Conservation (phyloP, 2,797 vertebrate genomes). For the Sarcoramphus papa region DNA sequence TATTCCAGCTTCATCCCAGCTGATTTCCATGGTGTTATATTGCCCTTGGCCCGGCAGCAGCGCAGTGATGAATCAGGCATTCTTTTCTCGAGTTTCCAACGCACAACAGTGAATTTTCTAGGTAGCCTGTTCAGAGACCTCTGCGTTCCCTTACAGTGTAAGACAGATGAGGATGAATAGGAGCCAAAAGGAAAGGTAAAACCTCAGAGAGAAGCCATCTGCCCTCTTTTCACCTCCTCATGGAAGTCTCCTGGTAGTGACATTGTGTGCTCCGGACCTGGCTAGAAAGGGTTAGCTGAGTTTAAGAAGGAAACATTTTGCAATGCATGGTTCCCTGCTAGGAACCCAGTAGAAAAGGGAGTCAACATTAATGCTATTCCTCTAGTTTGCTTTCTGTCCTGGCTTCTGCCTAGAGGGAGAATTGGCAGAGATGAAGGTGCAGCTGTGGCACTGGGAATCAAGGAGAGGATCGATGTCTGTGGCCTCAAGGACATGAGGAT, state of each 20-base stretch:
- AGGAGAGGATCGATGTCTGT: neutral
- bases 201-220: neutral
- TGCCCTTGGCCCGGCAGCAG: neutral
- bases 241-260: neutral
- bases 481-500: neutral
- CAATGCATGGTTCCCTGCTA: neutral
- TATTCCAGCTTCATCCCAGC: neutral
- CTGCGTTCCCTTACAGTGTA: neutral
- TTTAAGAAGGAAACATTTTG: neutral
- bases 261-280: fast-evolving
- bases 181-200: neutral
- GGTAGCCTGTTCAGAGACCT: neutral
- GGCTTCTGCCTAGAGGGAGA: neutral
- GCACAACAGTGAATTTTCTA: neutral
- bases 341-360: neutral
- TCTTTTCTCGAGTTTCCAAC: neutral
- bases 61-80: neutral
- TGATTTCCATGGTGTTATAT: neutral
- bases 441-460: neutral
- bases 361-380: neutral
- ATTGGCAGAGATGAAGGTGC: neutral
- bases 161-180: neutral
- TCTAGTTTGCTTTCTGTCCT: neutral
- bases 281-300: neutral
- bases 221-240: neutral